Conservation (phyloP, 2,113 vertebrate genomes). For the Phrynosoma blainvillii region DNA sequence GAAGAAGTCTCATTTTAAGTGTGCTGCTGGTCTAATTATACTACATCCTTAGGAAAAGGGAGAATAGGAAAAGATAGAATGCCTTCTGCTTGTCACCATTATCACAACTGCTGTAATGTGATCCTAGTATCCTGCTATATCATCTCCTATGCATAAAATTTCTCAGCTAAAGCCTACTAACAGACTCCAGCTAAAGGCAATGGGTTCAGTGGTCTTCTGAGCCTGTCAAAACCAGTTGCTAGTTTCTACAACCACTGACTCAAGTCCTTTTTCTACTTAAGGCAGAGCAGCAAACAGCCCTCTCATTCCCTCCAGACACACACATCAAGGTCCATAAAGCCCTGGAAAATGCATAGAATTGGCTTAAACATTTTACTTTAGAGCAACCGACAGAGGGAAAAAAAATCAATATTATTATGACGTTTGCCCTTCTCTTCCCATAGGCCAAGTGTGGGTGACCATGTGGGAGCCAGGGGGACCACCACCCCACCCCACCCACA, state of each 20-base stretch:
- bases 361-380: not conserved
- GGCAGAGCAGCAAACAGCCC: not conserved
- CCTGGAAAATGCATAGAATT: not conserved
- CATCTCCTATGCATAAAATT: too few relatives aligned
- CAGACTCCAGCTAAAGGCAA: not conserved
- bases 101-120: constrained; percentile 23
- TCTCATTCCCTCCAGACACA: not conserved
- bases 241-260: not conserved
- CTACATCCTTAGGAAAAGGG: not conserved
- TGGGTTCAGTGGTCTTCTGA: not conserved
- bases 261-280: not conserved
- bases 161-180: not conserved
- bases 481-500: too few relatives aligned
- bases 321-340: not conserved
- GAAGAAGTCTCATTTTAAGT: constrained; percentile 20
- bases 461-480: too few relatives aligned
- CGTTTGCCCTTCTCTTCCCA: not conserved
- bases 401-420: not conserved
- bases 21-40: constrained; percentile 1
- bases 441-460: not conserved
- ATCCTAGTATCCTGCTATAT: not conserved
- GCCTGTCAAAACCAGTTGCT: not conserved
- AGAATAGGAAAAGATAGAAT: not conserved
- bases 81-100: fast-evolving
- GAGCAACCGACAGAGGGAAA: not conserved